phyloP scores from a whole-genome alignment of 2,888 invertebrate genomes.

The Drosophila austrosaltans region DNA sequence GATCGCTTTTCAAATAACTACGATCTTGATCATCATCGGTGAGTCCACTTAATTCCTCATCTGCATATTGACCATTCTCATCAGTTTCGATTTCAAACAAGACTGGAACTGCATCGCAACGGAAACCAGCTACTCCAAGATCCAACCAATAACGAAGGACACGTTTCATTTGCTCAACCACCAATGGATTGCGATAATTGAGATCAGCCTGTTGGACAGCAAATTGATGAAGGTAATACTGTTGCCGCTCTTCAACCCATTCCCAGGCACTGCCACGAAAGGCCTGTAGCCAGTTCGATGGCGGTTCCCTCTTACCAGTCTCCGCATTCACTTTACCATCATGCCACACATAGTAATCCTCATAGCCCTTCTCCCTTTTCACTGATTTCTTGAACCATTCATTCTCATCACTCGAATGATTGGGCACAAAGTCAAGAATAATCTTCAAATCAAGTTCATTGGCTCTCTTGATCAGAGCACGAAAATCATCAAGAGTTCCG shows the following conservation, averaged over 20 bases:
- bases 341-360: constrained; percentile 91
- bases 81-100: constrained; percentile 75
- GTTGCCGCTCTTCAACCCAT: constrained; percentile 85
- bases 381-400: constrained; percentile 92
- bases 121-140: constrained; percentile 93
- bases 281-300: constrained; percentile 80
- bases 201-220: constrained; percentile 86
- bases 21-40: constrained; percentile 84
- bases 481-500: constrained; percentile 90
- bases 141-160: constrained; percentile 91
- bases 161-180: constrained; percentile 85
- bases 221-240: constrained; percentile 88
- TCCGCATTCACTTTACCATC: constrained; percentile 84
- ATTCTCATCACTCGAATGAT: constrained; percentile 90
- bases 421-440: constrained; percentile 88
- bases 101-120: constrained; percentile 89
- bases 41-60: constrained; percentile 83
- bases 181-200: constrained; percentile 85
- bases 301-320: constrained; percentile 68
- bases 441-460: constrained; percentile 86
- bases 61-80: constrained; percentile 85
- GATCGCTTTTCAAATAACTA: constrained; percentile 85
- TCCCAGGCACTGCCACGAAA: constrained; percentile 87
- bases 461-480: constrained; percentile 85
- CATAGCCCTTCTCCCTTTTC: constrained; percentile 86